These are phyloP conservation scores for Coecobrya sp. DNA, from an alignment of 2,888 invertebrate species.

Conservation along the genomic window DNA sequence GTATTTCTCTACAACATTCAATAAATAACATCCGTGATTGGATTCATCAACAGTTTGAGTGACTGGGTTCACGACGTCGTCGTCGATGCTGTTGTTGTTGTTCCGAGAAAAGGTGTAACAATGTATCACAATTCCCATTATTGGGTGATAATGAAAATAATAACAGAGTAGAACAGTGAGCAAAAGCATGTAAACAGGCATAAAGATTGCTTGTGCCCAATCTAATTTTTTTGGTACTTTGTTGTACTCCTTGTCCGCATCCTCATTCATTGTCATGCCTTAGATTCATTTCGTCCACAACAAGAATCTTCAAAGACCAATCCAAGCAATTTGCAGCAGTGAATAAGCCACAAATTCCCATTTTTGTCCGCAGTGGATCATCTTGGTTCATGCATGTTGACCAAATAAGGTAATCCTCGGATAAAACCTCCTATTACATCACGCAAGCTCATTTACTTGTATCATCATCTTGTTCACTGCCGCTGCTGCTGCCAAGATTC, in stretches of 20 bases:
- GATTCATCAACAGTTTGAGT: not conserved
- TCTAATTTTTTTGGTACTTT: not conserved
- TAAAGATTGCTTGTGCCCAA: not conserved
- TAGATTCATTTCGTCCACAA: not conserved
- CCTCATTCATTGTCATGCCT: not conserved
- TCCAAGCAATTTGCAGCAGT: conserved; percentile 9
- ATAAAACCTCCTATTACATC: conserved; percentile 67
- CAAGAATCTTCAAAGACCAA: not conserved
- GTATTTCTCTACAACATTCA: not conserved
- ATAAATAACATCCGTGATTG: not conserved
- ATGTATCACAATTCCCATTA: not conserved
- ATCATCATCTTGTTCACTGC: too few relatives aligned
- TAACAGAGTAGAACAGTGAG: not conserved
- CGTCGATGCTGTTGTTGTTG: not conserved
- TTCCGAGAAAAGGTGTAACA: conserved; percentile 33
- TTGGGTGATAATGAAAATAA: conserved; percentile 35
- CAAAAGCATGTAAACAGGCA: not conserved
- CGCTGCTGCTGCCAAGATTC: not conserved
- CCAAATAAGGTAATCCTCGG: conserved; percentile 64
- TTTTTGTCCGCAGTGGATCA: conserved; percentile 41
- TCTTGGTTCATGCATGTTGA: conserved; percentile 19
- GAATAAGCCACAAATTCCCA: conserved; percentile 38
- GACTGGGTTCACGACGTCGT: not conserved
- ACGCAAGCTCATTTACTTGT: conserved; percentile 13
- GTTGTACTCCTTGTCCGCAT: not conserved